Conservation (phyloP, 2,797 vertebrate species). For the Natrix natrix region DNA sequence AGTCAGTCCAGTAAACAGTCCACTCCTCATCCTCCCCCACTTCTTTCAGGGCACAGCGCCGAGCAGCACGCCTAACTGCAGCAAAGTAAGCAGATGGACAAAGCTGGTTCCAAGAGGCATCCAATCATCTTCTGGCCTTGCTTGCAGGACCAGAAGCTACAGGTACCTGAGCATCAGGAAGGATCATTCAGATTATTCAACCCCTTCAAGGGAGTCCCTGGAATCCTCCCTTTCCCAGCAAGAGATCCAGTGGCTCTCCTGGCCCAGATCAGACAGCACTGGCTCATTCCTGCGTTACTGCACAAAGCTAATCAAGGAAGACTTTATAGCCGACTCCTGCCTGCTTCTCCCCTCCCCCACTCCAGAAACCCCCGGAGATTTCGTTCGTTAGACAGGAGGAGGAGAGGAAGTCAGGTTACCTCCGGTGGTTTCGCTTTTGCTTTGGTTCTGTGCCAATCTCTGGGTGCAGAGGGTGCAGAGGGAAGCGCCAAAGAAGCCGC, state of each 20-base stretch:
- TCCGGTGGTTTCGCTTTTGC: neutral
- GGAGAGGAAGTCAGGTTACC: neutral
- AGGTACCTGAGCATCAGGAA: neutral
- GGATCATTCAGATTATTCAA: too few relatives aligned
- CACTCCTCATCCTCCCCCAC: conserved; percentile 72
- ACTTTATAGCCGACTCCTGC: neutral
- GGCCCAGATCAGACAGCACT: neutral
- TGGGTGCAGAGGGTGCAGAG: neutral
- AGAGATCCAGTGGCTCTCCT: neutral
- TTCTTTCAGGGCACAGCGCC: conserved; percentile 71
- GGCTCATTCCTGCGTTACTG: neutral
- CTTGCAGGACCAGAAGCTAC: too few relatives aligned
- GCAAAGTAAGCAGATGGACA: conserved; percentile 28
- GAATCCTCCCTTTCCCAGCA: too few relatives aligned
- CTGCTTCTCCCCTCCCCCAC: neutral
- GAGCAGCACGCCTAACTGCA: conserved; percentile 74
- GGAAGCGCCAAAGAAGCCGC: neutral
- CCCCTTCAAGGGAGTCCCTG: neutral
- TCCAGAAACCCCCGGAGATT: neutral
- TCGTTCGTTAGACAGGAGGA: neutral
- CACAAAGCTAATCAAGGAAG: neutral
- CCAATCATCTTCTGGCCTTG: neutral
- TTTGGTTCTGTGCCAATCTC: neutral
- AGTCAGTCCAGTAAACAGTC: conserved; percentile 75
- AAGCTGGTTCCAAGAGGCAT: too few relatives aligned